Evolutionary conservation across 2,113 vertebrate species (phyloP).

Genomic region (Ochotona princeps): DNA sequence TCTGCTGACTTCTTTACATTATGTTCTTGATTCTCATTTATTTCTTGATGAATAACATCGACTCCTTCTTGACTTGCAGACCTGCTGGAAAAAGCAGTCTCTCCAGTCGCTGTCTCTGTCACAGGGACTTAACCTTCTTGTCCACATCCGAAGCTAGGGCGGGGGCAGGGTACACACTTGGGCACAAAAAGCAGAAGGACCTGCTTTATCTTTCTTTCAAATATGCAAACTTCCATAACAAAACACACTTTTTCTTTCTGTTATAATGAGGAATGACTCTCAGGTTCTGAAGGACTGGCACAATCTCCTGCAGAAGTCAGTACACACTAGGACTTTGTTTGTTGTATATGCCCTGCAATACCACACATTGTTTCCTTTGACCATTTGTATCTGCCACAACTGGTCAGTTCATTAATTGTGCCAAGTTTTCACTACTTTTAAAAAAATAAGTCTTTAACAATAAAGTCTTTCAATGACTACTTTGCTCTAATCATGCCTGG

Average conservation of each 20-base stretch:
- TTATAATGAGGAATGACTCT: not conserved
- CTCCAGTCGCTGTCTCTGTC: not conserved
- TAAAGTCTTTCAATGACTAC: not conserved
- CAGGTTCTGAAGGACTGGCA: too few relatives aligned
- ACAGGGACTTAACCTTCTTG: not conserved
- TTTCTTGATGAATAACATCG: not conserved
- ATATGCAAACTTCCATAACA: too few relatives aligned
- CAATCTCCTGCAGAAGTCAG: not conserved
- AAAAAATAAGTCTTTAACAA: not conserved
- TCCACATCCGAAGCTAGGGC: not conserved
- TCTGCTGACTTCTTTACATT: not conserved
- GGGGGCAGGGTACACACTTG: accelerated
- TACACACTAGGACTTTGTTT: accelerated
- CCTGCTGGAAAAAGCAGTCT: not conserved
- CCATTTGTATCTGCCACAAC: not conserved
- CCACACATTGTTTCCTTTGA: not conserved
- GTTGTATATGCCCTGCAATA: too few relatives aligned
- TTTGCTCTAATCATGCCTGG: not conserved
- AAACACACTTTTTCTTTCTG: too few relatives aligned
- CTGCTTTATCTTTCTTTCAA: not conserved
- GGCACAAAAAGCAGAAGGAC: too few relatives aligned
- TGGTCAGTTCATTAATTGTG: not conserved
- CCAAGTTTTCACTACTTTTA: not conserved
- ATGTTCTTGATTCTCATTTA: not conserved
- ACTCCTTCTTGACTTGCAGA: not conserved